Base-by-base conservation (phyloP, 2,113 vertebrate genomes). In the Paedocypris sp. region DNA sequence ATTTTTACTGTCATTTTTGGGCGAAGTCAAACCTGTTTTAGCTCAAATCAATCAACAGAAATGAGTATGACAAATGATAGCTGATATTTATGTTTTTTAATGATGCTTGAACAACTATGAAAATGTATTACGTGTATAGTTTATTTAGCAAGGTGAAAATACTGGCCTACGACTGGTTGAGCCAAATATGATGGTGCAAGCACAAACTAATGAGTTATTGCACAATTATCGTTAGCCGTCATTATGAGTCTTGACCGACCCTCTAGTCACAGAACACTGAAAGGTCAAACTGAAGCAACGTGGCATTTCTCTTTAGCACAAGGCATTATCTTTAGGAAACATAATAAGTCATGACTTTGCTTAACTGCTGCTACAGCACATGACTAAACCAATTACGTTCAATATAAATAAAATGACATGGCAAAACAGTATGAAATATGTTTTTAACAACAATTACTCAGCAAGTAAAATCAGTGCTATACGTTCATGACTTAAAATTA, bases 231-330 rank as follows among this genome's bases (percentile, higher is more conserved):
- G 56, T 26, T 8, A 26, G 60, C n/a, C n/a, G 42, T 68, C 69
- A 64, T 56, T 36, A 68, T 56, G 23, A 25, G 47, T 35, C 41
- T n/a, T 57, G 32, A 54, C 31, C 22, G 32, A 48, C 51, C 41
- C 42, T 46, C 39, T 22, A 38, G 61, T 35, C 48, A 33, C 13
- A 4, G 15, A 61, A 72, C 42, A 60, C 31, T 46, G 19, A 77
- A 77, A 77, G 68, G 76, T 78, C 76, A 76, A 68, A 57, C 62
- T 66, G 29, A 61, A 33, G 59, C 59, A 46, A 68, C 20, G 36
- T 68, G 58, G 48, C 48, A 60, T 67, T 71, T 71, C 10, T 45
- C 7, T 33, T 46, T n/a, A 38, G 25, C 49, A 23, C 2, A 35
- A 54, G 57, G 22, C 33, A 26, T 29, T 7, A 26, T 31, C 38